Base-by-base conservation (phyloP, 2,888 invertebrate species). In the Carterocephalus palaemon region DNA sequence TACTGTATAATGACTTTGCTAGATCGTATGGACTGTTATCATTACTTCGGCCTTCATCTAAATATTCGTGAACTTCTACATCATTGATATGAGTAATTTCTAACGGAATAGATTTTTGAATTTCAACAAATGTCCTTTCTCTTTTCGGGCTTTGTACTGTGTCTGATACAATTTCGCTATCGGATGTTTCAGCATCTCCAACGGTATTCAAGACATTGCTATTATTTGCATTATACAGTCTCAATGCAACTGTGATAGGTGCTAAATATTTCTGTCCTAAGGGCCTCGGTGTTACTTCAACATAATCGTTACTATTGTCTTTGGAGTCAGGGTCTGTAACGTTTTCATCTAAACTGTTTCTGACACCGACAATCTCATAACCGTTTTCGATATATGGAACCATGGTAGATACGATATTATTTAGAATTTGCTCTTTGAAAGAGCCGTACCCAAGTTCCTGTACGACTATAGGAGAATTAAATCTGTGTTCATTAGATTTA, bases 81-180 rank as follows among this genome's bases (percentile, higher is more conserved):
- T 81, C 83, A 49, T 86, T 85, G 19, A 85, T 84, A 45, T 86
- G 84, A 15, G 80, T 86, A 22, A 83, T 82, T 34, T 88, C 89
- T 46, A 88, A 69, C 0, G 90, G 90, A 9, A 92, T 75, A 0
- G 92, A 92, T 66, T 91, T 84, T 58, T 92, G 91, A 2, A 92
- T 72, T 74, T 92, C 91, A 1, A 92, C 90, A 20, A 85, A 69
- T 0, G 90, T 90, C 56, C 79, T 89, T 37, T 79, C 80, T 46
- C 70, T 77, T 8, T 70, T 59, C 4, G 88, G 86, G 48, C 60
- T 72, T 47, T 71, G 60, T 5, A 86, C 75, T 32, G 79, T 77
- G 24, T 80, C 64, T 19, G 75, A 51, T 41, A 84, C 53, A 2
- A 79, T 50, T 62, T 88, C 86, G 49, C 80, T 84, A 36, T 84